Evolutionary conservation across 1,140 invertebrate genomes (phyloP).

Genomic region (Bombus superbus): DNA sequence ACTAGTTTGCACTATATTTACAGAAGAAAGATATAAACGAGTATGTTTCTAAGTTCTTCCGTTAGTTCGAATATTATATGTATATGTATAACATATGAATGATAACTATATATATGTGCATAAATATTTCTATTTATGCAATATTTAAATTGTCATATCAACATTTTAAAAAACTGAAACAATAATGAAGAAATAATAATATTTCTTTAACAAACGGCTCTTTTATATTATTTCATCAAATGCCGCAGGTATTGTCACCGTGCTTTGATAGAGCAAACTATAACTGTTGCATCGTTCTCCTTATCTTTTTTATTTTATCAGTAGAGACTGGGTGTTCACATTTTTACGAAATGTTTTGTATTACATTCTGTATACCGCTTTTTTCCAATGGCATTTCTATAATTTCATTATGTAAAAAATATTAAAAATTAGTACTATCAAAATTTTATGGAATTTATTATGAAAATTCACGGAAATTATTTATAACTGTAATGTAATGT

Average conservation of each 20-base stretch:
- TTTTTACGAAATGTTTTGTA: neutral
- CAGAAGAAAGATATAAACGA: constrained; percentile 40
- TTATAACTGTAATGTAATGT: neutral
- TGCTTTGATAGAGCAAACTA: constrained; percentile 26
- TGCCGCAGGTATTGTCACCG: constrained; percentile 5
- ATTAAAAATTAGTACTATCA: no score
- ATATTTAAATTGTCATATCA: neutral
- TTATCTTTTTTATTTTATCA: neutral
- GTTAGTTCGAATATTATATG: neutral
- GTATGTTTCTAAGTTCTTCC: neutral
- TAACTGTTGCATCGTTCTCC: neutral
- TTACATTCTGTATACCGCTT: neutral
- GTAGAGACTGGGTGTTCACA: neutral
- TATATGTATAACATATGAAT: neutral
- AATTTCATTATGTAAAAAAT: neutral
- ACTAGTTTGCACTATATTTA: neutral
- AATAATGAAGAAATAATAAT: neutral
- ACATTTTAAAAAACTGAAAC: neutral
- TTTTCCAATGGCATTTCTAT: neutral
- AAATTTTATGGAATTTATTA: neutral
- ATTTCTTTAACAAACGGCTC: neutral
- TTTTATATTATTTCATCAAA: constrained; percentile 40
- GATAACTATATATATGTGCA: neutral
- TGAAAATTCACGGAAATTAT: neutral
- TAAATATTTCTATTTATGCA: neutral